A percentile compares a stretch with the other conserved stretches of the same genome.
Conservation (phyloP, 2,113 vertebrate genomes). For the Oplegnathus fasciatus region DNA sequence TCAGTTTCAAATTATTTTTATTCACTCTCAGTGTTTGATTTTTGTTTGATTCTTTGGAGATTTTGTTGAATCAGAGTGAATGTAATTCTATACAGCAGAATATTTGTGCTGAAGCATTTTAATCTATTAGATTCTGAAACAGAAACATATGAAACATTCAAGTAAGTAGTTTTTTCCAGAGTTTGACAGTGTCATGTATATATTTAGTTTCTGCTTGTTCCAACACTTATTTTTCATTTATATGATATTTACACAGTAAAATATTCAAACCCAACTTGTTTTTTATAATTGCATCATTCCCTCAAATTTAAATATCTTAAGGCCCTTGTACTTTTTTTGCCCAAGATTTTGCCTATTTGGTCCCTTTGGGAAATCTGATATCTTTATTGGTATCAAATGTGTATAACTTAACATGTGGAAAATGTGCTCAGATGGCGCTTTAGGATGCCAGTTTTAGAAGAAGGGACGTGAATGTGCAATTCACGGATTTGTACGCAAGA, state of each 20-base stretch:
- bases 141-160: neutral
- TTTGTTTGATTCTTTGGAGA: neutral
- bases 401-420: neutral
- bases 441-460: neutral
- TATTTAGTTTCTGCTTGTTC: neutral
- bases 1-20: neutral
- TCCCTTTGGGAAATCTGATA: neutral
- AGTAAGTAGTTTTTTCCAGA: neutral
- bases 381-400: neutral
- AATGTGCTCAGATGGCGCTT: neutral
- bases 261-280: neutral
- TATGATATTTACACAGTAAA: no score
- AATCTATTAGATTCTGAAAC: neutral
- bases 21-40: neutral
- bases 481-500: slow-evolving; percentile 8
- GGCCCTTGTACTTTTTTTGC: no score
- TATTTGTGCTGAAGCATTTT: neutral
- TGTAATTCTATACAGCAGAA: neutral
- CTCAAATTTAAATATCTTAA: neutral
- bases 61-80: neutral
- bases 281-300: neutral
- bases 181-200: neutral
- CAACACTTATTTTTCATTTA: neutral
- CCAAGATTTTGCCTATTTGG: neutral
- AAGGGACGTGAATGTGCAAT: neutral